phyloP scores from a whole-genome alignment of 2,888 invertebrate species.

The Drosophila recens region DNA sequence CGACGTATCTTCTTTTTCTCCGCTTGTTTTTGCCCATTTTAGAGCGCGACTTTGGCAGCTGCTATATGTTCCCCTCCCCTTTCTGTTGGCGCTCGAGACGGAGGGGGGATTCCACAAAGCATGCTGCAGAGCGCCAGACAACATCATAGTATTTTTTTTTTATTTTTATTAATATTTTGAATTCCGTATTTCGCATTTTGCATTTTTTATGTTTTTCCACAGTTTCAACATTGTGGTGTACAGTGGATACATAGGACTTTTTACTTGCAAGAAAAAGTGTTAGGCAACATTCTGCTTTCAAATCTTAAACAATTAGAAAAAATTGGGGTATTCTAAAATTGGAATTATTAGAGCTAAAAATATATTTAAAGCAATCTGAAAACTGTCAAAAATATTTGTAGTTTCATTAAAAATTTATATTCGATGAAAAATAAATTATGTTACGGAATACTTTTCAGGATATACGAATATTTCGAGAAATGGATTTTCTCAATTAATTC shows the following conservation, averaged over 20 bases:
- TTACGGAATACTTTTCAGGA: neutral
- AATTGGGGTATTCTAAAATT: no score
- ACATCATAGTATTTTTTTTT: conserved; percentile 38
- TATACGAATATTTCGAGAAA: neutral
- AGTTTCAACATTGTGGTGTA: neutral
- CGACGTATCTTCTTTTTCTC: conserved; percentile 32
- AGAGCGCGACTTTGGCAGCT: conserved; percentile 62
- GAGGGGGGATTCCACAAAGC: conserved; percentile 42
- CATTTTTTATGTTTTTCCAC: conserved; percentile 20
- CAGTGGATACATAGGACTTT: conserved; percentile 9
- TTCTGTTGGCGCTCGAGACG: neutral
- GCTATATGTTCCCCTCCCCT: conserved; percentile 38
- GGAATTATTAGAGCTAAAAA: no score
- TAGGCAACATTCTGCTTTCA: no score
- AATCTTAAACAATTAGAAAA: no score
- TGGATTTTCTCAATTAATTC: neutral
- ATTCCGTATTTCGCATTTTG: conserved; percentile 46
- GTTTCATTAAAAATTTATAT: no score
- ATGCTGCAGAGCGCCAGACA: conserved; percentile 48
- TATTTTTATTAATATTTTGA: conserved; percentile 23
- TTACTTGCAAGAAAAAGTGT: neutral
- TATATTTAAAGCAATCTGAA: no score
- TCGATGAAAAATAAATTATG: no score
- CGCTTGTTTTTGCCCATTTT: conserved; percentile 34
- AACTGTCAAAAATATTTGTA: no score